Percentiles rank a stretch among this genome's conserved stretches.
phyloP scores from a whole-genome alignment of 2,888 invertebrate genomes.

The Tridacna gigas region DNA sequence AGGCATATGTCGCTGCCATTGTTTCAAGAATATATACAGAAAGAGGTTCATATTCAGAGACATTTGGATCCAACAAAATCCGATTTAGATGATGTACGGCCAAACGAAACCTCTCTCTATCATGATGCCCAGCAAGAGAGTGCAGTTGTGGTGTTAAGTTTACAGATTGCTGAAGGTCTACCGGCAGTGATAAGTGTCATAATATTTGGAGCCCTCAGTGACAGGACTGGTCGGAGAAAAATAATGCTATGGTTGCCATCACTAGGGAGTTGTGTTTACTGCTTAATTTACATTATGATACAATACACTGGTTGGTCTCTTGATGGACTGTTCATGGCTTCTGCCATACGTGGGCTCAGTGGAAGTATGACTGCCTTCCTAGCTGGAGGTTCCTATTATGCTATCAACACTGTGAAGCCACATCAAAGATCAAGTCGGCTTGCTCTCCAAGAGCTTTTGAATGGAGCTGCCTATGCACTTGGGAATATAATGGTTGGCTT shows the following conservation, averaged over 20 bases:
- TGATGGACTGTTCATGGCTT: conserved; percentile 81
- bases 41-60: conserved; percentile 70
- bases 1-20: conserved; percentile 80
- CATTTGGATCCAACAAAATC: conserved; percentile 46
- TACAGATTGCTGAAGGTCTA: conserved; percentile 83
- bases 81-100: conserved; percentile 43
- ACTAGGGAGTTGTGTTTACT: conserved; percentile 80
- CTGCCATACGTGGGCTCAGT: conserved; percentile 78
- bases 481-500: conserved; percentile 81
- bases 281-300: conserved; percentile 78
- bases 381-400: conserved; percentile 79
- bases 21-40: conserved; percentile 80
- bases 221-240: conserved; percentile 80
- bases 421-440: conserved; percentile 76
- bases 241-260: conserved; percentile 83
- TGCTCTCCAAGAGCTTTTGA: conserved; percentile 79
- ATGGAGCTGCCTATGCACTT: conserved; percentile 80
- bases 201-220: conserved; percentile 83
- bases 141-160: conserved; percentile 75
- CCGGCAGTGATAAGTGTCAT: conserved; percentile 82
- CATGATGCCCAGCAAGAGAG: conserved; percentile 77
- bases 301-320: conserved; percentile 80
- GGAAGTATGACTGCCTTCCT: conserved; percentile 81
- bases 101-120: conserved; percentile 58
- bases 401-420: conserved; percentile 77